Evolutionary conservation across 2,113 vertebrate genomes (phyloP), one percentile per base, ranked within the genome.

Genomic region (Semnornis frantzii): DNA sequence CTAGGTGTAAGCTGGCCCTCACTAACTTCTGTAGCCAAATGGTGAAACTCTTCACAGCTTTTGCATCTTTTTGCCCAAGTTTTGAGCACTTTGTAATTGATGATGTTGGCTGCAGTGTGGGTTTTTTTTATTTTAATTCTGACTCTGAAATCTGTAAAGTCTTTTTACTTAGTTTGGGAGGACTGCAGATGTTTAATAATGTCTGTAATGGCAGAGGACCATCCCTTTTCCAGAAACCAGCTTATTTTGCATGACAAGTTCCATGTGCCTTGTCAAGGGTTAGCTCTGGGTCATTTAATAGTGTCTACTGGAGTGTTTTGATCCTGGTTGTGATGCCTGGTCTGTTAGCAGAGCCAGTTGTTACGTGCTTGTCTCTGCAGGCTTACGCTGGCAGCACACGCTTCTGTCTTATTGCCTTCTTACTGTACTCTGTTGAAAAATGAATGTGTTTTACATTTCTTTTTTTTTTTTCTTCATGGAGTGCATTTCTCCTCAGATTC

Each of bases 81-180:
- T 77, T 9, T 83, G 73, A 60, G 16, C 1, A 16, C 17, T 92
- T 87, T 64, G 2, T 8, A 21, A 27, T 19, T 86, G 21, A 12
- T 71, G 8, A 16, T 25, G 7, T 11, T 71, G 25, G 33, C 3
- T 57, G 37, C 2, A 58, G 5, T 0, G 0, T 39, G 6, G 44
- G 18, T 6, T 42, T 13, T 42, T 42, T 4, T 16, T 46, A 18
- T 46, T 25, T 52, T 52, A 60, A 12, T 82, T 91, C 18, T 71
- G 5, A n/a, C n/a, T 59, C 74, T 24, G 34, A 73, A 92, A 46
- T 44, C 6, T 64, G 5, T 63, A 52, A 13, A 15, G 9, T 37
- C 9, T 71, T 89, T 88, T 81, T 63, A 46, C 8, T 2, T 71
- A 0, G 6, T 74, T 63, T 55, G 7, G 63, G 34, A 66, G 6